phyloP scores from a whole-genome alignment of 2,888 invertebrate genomes.

The Hirtodrosophila trivittata region DNA sequence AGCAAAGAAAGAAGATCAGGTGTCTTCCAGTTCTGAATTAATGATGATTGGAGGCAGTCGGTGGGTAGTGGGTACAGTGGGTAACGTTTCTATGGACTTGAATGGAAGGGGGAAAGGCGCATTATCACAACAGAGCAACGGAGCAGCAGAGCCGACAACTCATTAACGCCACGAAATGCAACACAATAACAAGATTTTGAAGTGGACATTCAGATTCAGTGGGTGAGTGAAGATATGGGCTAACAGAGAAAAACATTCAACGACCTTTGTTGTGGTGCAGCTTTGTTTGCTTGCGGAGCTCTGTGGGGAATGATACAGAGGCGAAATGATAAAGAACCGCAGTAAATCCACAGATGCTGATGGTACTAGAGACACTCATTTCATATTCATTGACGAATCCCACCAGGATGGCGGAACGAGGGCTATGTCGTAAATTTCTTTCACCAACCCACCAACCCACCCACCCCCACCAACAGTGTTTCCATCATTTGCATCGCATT shows the following conservation, averaged over 20 bases:
- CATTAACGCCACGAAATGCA: constrained; percentile 65
- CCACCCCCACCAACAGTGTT: no score
- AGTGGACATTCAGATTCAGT: constrained; percentile 52
- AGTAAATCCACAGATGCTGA: constrained; percentile 23
- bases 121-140: constrained; percentile 3
- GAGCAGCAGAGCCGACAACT: constrained; percentile 40
- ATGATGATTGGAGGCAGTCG: no score
- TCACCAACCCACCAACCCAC: no score
- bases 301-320: constrained; percentile 6
- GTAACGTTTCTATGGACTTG: no score
- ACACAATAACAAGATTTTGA: constrained; percentile 64
- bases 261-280: constrained; percentile 44
- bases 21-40: no score
- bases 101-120: no score
- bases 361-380: constrained; percentile 44
- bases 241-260: constrained; percentile 4
- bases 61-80: no score
- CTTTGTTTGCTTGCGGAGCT: constrained; percentile 35
- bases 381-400: constrained; percentile 58
- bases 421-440: constrained; percentile 27
- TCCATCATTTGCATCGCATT: constrained; percentile 13
- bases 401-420: constrained; percentile 6
- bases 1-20: no score
- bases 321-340: constrained; percentile 30
- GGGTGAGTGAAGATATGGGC: constrained; percentile 1